Base-by-base conservation (phyloP, 2,113 vertebrate species). In the Myxocyprinus asiaticus region DNA sequence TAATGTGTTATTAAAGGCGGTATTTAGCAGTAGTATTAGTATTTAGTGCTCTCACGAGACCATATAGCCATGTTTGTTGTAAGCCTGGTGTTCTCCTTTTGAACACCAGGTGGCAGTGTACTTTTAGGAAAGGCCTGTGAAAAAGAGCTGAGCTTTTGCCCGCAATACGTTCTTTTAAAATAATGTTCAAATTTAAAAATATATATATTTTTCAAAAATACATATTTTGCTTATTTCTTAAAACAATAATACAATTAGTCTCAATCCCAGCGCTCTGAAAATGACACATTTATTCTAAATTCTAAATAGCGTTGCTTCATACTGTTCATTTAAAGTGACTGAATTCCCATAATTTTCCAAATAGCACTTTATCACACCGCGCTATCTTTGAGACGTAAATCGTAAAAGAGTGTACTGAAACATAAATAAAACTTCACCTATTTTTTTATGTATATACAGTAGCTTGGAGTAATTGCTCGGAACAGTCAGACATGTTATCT, bases 41-140 rank as follows among this genome's bases (percentile, higher is more conserved):
- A 33, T 1, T 33, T 3, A 33, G 22, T 33, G 22, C 22, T 33
- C 22, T 33, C 22, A 33, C 1, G 22, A 33, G 22, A 33, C 22
- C 22, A 33, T 33, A 33, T 15, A 17, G 12, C 5, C 7, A 14
- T 56, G 22, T 1, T 3, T 33, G 22, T 33, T 33, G 22, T 55
- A n/a, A 55, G 14, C 10, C 43, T 72, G 69, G 43, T 59, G 14
- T 63, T 50, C 58, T 45, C 43, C 6, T 48, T 50, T 5, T 15
- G 9, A 78, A 82, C 93, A 89, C 90, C 86, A 93, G 93, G 87
- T 90, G 93, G 92, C 91, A 92, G 89, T 92, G 87, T 82, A 86
- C 86, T 81, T 91, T 91, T 90, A 85, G 56, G 56, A 83, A 86
- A 77, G 48, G 9, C 22, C 1, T 33, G 22, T 33, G 22, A 33